Conservation (phyloP, 2,113 vertebrate genomes). For the Pantherophis guttatus region DNA sequence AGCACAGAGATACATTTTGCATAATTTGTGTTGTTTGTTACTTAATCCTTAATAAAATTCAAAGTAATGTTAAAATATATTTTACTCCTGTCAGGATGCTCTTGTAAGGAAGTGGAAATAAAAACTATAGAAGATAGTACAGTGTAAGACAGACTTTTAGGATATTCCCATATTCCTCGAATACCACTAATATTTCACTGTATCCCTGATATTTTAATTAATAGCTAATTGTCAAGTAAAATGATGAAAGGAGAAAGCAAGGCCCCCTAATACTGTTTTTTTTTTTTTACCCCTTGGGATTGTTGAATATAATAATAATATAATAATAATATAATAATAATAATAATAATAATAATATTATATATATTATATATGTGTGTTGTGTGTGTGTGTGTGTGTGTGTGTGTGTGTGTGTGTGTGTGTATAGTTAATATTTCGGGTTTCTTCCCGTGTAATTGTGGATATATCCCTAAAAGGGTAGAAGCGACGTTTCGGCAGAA, state of each 20-base stretch:
- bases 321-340: too few species aligned
- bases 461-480: too few species aligned
- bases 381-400: too few species aligned
- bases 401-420: too few species aligned
- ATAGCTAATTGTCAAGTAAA: background rate
- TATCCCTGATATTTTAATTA: background rate
- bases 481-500: too few species aligned
- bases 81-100: conserved; percentile 34
- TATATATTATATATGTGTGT: too few species aligned
- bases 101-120: conserved; percentile 17
- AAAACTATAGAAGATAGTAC: conserved; percentile 1
- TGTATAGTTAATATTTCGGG: too few species aligned
- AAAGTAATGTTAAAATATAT: conserved; percentile 23
- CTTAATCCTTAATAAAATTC: conserved; percentile 27
- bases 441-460: too few species aligned
- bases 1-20: conserved; percentile 45
- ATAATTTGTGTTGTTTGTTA: conserved; percentile 37
- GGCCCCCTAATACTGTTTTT: background rate
- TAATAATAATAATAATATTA: too few species aligned
- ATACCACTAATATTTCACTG: background rate
- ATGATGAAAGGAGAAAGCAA: background rate
- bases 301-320: background rate
- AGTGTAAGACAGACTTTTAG: conserved; percentile 20
- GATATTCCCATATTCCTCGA: conserved; percentile 6
- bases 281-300: background rate